Evolutionary conservation across 2,888 invertebrate genomes (phyloP), one percentile per base, ranked within the genome.

Genomic region (Shargacucullia verbasci): DNA sequence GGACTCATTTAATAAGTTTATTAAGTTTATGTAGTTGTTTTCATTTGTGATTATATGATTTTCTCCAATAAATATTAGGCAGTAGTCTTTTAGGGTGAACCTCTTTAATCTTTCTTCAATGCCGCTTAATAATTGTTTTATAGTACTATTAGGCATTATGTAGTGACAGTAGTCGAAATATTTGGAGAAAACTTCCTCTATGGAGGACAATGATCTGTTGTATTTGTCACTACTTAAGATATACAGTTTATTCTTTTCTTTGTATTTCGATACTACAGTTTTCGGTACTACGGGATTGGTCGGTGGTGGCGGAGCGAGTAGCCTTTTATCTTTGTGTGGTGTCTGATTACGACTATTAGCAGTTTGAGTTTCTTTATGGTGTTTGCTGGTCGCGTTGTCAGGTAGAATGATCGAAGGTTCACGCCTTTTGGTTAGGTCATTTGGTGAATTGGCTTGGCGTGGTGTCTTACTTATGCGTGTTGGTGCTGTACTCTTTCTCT

Each of bases 51-150:
- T 12, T 12, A 29, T 40, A 35, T 49, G 12, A 41, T 40, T 49
- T 49, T 49, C 40, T 9, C 38, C 55, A n/a, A 56, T 48, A 6
- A 56, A 48, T 14, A 56, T 7, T 33, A 56, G 2, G 27, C 54
- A 54, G 15, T 54, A 54, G 15, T 54, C 54, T 0, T 40, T 35
- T n/a, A 46, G 10, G n/a, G 33, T 46, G 25, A 45, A 54, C 2
- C 13, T 35, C 13, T 46, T 40, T 46, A 46, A 12, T 38, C 10
- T 40, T 33, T 34, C 13, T 11, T 41, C 34, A 25, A 49, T 49
- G 20, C 1, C 31, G 15, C n/a, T 29, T 29, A 55, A 15, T n/a
- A 40, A n/a, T 20, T 40, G 15, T 41, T 13, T 29, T 44, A 15
- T 15, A 3, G 44, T 44, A n/a, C 44, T 33, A 15, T 44, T 44